Evolutionary conservation across 2,113 vertebrate genomes (phyloP).

Genomic region (Notarius quadriscutis): DNA sequence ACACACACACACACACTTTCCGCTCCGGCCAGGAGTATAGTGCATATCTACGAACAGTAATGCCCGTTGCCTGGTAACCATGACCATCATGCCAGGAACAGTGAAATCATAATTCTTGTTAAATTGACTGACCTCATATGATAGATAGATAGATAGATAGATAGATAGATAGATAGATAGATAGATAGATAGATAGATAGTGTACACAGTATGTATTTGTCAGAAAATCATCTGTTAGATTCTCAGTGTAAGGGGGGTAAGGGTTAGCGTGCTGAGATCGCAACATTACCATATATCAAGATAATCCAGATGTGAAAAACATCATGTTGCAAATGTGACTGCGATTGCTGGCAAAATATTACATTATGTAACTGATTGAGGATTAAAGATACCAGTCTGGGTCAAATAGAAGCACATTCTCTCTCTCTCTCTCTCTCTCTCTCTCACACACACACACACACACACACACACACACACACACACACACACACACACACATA

Average conservation of each 20-base stretch:
- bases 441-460: neutral
- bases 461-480: conserved; percentile 40
- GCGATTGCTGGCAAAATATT: neutral
- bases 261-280: neutral
- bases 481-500: conserved; percentile 26
- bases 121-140: conserved; percentile 25
- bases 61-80: conserved; percentile 52
- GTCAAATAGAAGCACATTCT: neutral
- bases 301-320: neutral
- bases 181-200: conserved; percentile 6
- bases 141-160: conserved; percentile 38
- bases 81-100: conserved; percentile 52
- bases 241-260: neutral
- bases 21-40: conserved; percentile 42
- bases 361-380: neutral
- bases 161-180: conserved; percentile 45
- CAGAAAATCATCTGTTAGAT: neutral
- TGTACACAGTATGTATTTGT: neutral
- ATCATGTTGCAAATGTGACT: neutral
- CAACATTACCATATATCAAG: neutral
- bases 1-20: conserved; percentile 36
- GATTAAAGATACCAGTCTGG: neutral
- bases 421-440: neutral
- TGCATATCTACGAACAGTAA: conserved; percentile 46
- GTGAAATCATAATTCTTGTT: conserved; percentile 41